Evolutionary conservation across 2,113 vertebrate genomes (phyloP), one percentile per base, ranked within the genome.

Genomic region (Eira barbara): DNA sequence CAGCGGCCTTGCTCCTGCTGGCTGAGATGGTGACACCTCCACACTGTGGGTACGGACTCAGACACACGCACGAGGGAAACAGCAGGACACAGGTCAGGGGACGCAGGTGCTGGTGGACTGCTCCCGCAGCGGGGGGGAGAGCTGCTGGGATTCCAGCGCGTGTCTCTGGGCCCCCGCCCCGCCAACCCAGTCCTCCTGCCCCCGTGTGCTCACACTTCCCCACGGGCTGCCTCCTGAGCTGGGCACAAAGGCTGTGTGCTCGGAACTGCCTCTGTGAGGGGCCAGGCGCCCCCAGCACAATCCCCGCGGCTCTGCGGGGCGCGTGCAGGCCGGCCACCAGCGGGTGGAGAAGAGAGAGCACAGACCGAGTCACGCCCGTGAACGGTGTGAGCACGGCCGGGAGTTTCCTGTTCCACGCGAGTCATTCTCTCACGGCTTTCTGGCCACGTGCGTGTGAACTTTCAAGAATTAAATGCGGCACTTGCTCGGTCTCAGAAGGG

Each of bases 41-140:
- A 2, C 0, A 0, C n/a, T 2, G 2, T 7, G 5, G 9, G 31
- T 2, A 0, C 14, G 91, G 27, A 55, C n/a, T 47, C 65, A 83
- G 21, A 47, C 4, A 14, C 0, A 4, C 2, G 23, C 52, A 13
- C 14, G n/a, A 59, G 55, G 34, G 18, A 31, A 25, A 9, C 6
- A 55, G 39, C 47, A 69, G 39, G 63, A 71, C 69, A 34, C 0
- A 0, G 18, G 6, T 39, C 2, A 3, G 20, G 65, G 90, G 4
- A 55, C 23, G 4, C 29, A 29, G 25, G 13, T 12, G 52, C 36
- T 0, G 0, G 20, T 2, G 39, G 67, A 11, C 6, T 23, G 59
- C 17, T 39, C 31, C 27, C 3, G 0, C 0, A 3, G 6, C 1
- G 6, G 1, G 0, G 29, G 13, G 57, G 39, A 27, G 36, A 74